Percentiles rank a stretch among this genome's conserved stretches.
Conservation (phyloP, 2,113 vertebrate genomes). For the Pelvicachromis taeniatus region DNA sequence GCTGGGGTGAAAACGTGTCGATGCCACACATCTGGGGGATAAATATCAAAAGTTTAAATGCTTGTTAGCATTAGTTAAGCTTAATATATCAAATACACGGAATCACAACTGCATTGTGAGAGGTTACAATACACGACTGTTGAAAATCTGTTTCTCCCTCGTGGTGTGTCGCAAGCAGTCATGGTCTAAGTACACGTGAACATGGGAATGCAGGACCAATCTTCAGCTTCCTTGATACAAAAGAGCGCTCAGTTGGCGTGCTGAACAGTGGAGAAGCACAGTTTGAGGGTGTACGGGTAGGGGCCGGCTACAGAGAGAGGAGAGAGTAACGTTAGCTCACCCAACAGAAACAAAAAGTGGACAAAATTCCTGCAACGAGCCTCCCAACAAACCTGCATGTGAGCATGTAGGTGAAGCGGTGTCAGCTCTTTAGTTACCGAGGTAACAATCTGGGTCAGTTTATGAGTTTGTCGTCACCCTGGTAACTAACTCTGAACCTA, state of each 20-base stretch:
- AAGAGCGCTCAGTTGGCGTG: constrained; percentile 79
- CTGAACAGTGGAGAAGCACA: constrained; percentile 92
- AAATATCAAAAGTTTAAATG: constrained; percentile 26
- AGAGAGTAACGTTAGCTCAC: background rate
- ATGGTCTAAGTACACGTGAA: constrained; percentile 5
- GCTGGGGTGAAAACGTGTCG: background rate
- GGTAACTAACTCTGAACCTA: background rate
- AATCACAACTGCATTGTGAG: background rate
- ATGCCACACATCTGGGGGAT: background rate
- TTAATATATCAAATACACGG: background rate
- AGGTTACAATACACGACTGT: background rate
- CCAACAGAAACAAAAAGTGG: background rate
- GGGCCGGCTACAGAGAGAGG: constrained; percentile 77
- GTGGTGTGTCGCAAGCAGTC: constrained; percentile 1
- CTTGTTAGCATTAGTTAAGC: background rate
- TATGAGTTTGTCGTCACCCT: no score
- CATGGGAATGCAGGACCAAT: constrained; percentile 26
- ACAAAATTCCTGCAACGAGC: background rate
- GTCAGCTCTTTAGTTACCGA: background rate
- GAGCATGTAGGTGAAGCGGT: background rate
- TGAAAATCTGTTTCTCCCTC: background rate
- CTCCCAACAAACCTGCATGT: background rate
- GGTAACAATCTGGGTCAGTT: no score
- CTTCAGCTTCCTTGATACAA: background rate
- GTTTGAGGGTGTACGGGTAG: constrained; percentile 88